These are phyloP conservation scores for Morinoia aosen DNA, from an alignment of 2,888 invertebrate genomes.

Conservation along the genomic window DNA sequence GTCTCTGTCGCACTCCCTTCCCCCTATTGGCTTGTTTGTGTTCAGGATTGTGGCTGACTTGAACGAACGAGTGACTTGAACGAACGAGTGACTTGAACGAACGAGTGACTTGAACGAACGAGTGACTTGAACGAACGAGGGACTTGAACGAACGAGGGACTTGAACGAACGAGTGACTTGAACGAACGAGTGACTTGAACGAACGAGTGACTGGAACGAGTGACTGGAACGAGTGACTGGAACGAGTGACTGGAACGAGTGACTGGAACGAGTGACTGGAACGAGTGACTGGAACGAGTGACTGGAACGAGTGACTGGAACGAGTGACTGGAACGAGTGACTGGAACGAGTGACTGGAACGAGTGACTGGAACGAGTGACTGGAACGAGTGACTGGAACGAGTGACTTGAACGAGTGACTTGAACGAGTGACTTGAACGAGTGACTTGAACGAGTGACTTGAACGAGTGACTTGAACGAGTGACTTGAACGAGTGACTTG, in stretches of 20 bases:
- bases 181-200: neutral
- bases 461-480: no score
- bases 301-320: neutral
- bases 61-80: neutral
- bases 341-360: neutral
- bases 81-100: neutral
- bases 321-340: neutral
- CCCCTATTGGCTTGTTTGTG: neutral
- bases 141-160: neutral
- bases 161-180: neutral
- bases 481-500: neutral
- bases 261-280: neutral
- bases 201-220: neutral
- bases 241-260: neutral
- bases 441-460: neutral
- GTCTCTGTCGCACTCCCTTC: neutral
- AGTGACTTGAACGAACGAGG: neutral
- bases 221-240: no score
- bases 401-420: neutral
- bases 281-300: neutral
- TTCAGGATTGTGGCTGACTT: neutral
- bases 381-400: neutral
- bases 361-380: neutral
- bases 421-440: no score
- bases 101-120: neutral